These are phyloP conservation scores for Lottia gigantea DNA, from an alignment of 2,888 invertebrate genomes.

Conservation along the genomic window DNA sequence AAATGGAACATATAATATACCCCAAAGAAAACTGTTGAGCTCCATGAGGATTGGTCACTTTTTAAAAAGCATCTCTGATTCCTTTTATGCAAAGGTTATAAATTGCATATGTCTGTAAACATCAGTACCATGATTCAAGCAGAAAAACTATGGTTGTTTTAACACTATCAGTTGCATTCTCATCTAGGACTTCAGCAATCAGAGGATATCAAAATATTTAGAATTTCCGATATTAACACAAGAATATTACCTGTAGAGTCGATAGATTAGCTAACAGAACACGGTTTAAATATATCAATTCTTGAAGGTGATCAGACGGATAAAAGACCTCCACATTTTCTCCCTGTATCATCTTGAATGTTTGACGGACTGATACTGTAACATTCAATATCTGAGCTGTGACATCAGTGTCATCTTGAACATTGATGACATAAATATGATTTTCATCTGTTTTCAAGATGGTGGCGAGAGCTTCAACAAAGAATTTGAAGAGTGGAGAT, in stretches of 20 bases:
- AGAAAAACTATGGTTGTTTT: too few relatives aligned
- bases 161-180: too few relatives aligned
- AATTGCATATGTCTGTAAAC: too few relatives aligned
- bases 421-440: constrained; percentile 90
- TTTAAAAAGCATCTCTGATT: too few relatives aligned
- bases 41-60: too few relatives aligned
- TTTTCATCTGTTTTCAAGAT: constrained; percentile 92
- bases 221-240: not conserved
- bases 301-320: constrained; percentile 88
- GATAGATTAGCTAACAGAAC: constrained; percentile 87
- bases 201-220: too few relatives aligned
- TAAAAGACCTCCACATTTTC: constrained; percentile 77
- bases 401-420: constrained; percentile 92
- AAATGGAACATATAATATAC: too few relatives aligned
- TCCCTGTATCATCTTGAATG: constrained; percentile 33
- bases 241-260: constrained; percentile 78
- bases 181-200: too few relatives aligned
- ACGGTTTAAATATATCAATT: constrained; percentile 92
- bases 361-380: constrained; percentile 84
- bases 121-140: too few relatives aligned
- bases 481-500: constrained; percentile 86
- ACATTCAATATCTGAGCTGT: constrained; percentile 85
- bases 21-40: too few relatives aligned
- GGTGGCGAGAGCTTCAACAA: constrained; percentile 89
- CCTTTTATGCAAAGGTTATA: too few relatives aligned